A percentile compares a stretch with the other conserved stretches of the same genome.
Conservation (phyloP, 2,888 invertebrate species). For the Hyles lineata region DNA sequence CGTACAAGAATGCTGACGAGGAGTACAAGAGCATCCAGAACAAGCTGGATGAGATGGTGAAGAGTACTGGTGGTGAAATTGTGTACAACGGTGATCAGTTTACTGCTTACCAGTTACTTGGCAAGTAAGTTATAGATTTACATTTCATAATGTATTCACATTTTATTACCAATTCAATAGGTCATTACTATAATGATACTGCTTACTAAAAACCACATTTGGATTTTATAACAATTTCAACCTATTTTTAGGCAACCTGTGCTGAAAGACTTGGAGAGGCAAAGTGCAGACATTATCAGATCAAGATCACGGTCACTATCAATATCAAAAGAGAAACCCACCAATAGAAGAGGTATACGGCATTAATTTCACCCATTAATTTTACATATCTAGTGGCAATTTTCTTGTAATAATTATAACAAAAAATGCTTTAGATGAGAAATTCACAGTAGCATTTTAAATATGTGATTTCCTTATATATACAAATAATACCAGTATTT, state of each 20-base stretch:
- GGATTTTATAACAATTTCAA: too few species aligned
- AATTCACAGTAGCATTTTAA: too few species aligned
- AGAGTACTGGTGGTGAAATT: conserved; percentile 86
- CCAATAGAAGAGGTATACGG: conserved; percentile 61
- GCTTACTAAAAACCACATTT: too few species aligned
- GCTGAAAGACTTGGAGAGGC: conserved; percentile 75
- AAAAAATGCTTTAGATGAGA: too few species aligned
- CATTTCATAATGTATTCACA: background rate
- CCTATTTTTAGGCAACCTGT: conserved; percentile 67
- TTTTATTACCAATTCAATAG: background rate
- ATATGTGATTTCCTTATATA: too few species aligned
- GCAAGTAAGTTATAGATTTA: conserved; percentile 72
- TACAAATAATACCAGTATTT: too few species aligned
- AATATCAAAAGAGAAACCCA: conserved; percentile 67
- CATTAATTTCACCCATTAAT: background rate
- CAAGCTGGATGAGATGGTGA: conserved; percentile 85
- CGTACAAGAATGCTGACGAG: conserved; percentile 86
- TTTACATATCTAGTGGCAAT: background rate
- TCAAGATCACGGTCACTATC: conserved; percentile 78
- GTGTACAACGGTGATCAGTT: conserved; percentile 88
- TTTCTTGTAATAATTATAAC: too few species aligned
- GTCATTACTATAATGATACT: background rate
- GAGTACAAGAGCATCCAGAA: conserved; percentile 88
- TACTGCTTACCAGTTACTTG: conserved; percentile 87
- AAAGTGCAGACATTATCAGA: conserved; percentile 79